Conservation (phyloP, 2,888 invertebrate genomes). For the Chrysolina oricalcia region DNA sequence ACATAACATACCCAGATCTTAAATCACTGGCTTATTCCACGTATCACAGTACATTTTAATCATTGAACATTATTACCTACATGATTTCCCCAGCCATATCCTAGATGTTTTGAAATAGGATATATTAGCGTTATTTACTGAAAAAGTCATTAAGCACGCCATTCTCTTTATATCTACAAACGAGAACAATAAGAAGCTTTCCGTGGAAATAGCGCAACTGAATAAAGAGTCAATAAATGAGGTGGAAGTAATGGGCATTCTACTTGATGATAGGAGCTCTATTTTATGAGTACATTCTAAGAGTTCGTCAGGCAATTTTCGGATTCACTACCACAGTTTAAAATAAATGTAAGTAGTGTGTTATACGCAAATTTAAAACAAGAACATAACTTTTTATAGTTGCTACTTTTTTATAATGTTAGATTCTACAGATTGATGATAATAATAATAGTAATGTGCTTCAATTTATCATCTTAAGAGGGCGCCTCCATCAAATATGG, state of each 20-base stretch:
- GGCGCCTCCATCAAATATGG: too few species aligned
- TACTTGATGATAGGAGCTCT: neutral
- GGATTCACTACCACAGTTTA: neutral
- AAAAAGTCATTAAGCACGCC: constrained; percentile 11
- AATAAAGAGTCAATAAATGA: constrained; percentile 15
- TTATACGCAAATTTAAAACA: too few species aligned
- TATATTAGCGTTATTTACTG: neutral
- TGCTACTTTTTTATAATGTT: too few species aligned
- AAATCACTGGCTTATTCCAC: too few species aligned
- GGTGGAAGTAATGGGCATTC: constrained; percentile 1
- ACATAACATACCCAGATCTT: too few species aligned
- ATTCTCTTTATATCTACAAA: constrained; percentile 15
- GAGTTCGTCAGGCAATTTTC: constrained; percentile 1
- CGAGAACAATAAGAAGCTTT: constrained; percentile 6
- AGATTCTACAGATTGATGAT: too few species aligned
- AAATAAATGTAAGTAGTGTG: too few species aligned
- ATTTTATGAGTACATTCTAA: constrained; percentile 8
- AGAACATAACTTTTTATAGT: too few species aligned
- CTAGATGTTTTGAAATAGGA: constrained; percentile 7
- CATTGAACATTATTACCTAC: neutral
- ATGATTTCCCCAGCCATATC: neutral
- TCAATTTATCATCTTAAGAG: too few species aligned
- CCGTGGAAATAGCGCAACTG: neutral
- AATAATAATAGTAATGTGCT: too few species aligned
- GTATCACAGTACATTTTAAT: neutral